phyloP scores from a whole-genome alignment of 2,888 invertebrate species.

The Lithophane ornitopus region DNA sequence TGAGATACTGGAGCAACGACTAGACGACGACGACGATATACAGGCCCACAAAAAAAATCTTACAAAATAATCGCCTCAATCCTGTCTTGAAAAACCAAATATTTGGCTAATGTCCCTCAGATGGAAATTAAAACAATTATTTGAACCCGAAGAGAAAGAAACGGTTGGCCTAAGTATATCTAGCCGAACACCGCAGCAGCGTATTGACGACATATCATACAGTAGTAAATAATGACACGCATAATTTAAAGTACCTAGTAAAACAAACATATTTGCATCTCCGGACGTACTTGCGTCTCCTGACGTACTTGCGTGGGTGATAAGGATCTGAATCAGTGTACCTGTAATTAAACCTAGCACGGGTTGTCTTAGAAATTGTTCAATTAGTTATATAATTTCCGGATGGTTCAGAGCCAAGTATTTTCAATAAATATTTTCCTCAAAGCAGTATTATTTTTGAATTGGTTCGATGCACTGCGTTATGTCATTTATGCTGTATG shows the following conservation, averaged over 20 bases:
- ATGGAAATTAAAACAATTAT: not conserved
- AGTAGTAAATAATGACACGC: not conserved
- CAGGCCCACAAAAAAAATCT: not conserved
- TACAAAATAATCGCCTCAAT: not conserved
- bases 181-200: not conserved
- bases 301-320: conserved; percentile 32
- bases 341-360: conserved; percentile 17
- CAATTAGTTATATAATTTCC: conserved; percentile 33
- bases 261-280: conserved; percentile 22
- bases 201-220: not conserved
- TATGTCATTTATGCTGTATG: not conserved
- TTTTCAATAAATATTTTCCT: conserved; percentile 16
- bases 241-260: conserved; percentile 5
- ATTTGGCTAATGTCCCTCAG: not conserved
- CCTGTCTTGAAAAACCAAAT: not conserved
- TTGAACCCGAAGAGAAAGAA: not conserved
- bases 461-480: conserved; percentile 3
- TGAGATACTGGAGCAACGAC: too few relatives aligned
- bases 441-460: not conserved
- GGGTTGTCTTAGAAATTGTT: conserved; percentile 8
- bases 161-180: not conserved
- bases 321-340: conserved; percentile 33
- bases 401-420: not conserved
- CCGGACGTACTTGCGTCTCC: conserved; percentile 23
- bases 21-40: too few relatives aligned